Conservation (phyloP, 2,797 vertebrate genomes). For the Phrynocephalus vlangalii region DNA sequence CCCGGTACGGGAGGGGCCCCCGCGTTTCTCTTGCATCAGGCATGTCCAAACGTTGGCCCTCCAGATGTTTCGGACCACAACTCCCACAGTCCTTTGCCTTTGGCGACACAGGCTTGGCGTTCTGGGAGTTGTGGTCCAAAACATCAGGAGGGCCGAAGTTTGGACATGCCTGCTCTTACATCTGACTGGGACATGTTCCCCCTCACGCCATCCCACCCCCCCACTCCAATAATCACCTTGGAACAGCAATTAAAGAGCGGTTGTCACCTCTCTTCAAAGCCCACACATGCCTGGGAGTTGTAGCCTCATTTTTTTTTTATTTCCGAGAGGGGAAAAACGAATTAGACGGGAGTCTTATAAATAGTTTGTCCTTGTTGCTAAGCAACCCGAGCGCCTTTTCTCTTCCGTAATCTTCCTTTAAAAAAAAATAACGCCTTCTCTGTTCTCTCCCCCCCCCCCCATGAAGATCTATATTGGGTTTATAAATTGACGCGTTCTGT, state of each 20-base stretch:
- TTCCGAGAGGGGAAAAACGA: not conserved
- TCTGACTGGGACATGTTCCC: not conserved
- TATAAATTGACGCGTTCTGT: slow-evolving; percentile 19
- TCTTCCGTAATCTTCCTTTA: slow-evolving; percentile 22
- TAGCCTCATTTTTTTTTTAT: slow-evolving; percentile 44
- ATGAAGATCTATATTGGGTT: slow-evolving; percentile 3
- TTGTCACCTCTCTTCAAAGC: slow-evolving; percentile 61
- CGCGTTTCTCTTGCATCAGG: slow-evolving; percentile 16
- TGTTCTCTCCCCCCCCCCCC: not conserved
- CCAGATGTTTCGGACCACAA: too few species aligned
- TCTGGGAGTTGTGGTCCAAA: too few species aligned
- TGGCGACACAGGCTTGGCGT: too few species aligned
- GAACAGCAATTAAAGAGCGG: slow-evolving; percentile 66
- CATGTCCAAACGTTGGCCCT: too few species aligned
- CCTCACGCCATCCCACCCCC: not conserved
- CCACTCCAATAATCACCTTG: slow-evolving; percentile 59
- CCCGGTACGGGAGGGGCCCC: slow-evolving; percentile 82
- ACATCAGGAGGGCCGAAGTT: too few species aligned
- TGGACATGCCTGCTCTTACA: too few species aligned
- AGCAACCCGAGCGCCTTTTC: slow-evolving; percentile 45
- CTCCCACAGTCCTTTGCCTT: too few species aligned
- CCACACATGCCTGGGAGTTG: slow-evolving; percentile 51
- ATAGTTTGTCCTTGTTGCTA: slow-evolving; percentile 66
- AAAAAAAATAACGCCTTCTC: slow-evolving; percentile 25
- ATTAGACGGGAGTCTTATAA: slow-evolving; percentile 67